These are phyloP conservation scores for Catocala fraxini DNA, from an alignment of 2,888 invertebrate species.

Conservation along the genomic window DNA sequence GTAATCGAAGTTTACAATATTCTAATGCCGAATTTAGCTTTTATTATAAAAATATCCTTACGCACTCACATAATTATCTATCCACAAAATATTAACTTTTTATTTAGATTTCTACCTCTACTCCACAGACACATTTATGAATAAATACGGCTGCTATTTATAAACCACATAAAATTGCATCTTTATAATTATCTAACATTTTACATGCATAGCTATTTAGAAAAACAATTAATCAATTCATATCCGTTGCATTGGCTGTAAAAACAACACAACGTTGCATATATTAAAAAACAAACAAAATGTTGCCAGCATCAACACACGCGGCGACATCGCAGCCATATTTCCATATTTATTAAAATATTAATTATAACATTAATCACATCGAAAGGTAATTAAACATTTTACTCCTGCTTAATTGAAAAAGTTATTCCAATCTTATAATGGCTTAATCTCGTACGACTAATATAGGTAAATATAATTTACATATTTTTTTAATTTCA, in stretches of 20 bases:
- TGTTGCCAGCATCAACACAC: background rate
- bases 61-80: too few species aligned
- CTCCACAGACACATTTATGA: too few species aligned
- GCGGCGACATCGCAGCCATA: constrained; percentile 16
- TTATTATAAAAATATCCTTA: too few species aligned
- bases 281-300: background rate
- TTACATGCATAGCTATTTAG: background rate
- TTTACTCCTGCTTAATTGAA: constrained; percentile 44
- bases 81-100: too few species aligned
- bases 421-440: constrained; percentile 23
- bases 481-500: constrained; percentile 29
- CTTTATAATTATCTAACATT: too few species aligned
- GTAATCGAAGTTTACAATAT: too few species aligned
- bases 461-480: constrained; percentile 32
- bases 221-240: background rate
- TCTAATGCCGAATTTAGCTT: too few species aligned
- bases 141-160: too few species aligned
- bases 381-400: constrained; percentile 46
- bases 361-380: constrained; percentile 54
- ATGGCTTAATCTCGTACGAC: background rate
- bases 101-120: too few species aligned
- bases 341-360: constrained; percentile 46
- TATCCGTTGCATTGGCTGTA: background rate
- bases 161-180: too few species aligned
- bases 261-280: background rate